A percentile compares a stretch with the other conserved stretches of the same genome.
Evolutionary conservation across 2,888 invertebrate genomes (phyloP).

Genomic region (Ryuthela nishihirai): DNA sequence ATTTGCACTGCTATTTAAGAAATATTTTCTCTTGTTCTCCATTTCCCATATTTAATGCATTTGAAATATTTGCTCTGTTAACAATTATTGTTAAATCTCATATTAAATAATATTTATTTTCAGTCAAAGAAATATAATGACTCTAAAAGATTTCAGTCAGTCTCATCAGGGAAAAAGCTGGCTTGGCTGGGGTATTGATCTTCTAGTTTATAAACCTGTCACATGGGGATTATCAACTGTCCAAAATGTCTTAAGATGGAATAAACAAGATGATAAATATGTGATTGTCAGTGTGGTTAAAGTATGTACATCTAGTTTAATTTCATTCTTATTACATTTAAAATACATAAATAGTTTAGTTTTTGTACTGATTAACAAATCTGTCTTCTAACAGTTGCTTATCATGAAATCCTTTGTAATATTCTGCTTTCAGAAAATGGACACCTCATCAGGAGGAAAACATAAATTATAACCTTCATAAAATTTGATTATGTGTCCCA

Average conservation of each 20-base stretch:
- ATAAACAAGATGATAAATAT: conserved; percentile 10
- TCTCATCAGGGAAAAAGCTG: conserved; percentile 18
- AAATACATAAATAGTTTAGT: neutral
- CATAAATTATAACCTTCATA: too few relatives aligned
- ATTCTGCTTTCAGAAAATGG: too few relatives aligned
- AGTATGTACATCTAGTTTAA: conserved; percentile 1
- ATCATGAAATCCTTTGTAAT: neutral
- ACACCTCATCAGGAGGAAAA: too few relatives aligned
- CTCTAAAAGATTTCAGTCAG: conserved; percentile 9
- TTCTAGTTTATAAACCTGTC: conserved; percentile 28
- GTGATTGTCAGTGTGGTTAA: conserved; percentile 18
- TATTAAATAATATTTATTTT: neutral
- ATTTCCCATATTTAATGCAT: too few relatives aligned
- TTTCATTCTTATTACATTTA: neutral
- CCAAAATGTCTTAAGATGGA: conserved; percentile 9
- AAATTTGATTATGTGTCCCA: too few relatives aligned
- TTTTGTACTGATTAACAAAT: neutral
- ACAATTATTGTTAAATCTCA: too few relatives aligned
- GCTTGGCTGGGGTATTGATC: conserved; percentile 28
- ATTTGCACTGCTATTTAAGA: too few relatives aligned
- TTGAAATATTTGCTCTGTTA: too few relatives aligned
- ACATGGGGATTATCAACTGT: conserved; percentile 32
- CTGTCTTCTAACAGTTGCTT: neutral
- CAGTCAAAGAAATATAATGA: conserved; percentile 12
- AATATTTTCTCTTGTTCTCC: too few relatives aligned